phyloP scores from a whole-genome alignment of 64 coral and sea anemone species.

The Acropora tenuis region DNA sequence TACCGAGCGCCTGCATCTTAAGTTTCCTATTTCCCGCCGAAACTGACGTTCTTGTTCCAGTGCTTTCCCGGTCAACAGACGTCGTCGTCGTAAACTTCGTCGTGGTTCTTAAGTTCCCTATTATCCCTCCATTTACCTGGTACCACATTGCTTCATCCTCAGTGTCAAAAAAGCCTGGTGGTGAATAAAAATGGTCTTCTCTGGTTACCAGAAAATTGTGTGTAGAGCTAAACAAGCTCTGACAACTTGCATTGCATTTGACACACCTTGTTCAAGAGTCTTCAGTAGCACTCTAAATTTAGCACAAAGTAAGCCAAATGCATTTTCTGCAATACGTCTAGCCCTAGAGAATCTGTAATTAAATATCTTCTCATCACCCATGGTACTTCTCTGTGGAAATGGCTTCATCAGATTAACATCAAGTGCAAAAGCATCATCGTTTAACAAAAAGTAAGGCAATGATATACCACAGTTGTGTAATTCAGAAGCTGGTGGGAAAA shows the following conservation, averaged over 20 bases:
- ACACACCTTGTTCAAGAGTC: conserved; percentile 57
- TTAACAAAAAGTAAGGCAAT: conserved; percentile 2
- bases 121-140: too few relatives aligned
- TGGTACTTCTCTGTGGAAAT: background rate
- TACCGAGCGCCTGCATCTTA: too few relatives aligned
- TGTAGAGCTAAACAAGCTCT: conserved; percentile 58
- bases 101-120: too few relatives aligned
- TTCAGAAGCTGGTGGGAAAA: background rate
- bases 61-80: too few relatives aligned
- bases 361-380: too few relatives aligned
- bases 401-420: conserved; percentile 2
- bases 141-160: too few relatives aligned
- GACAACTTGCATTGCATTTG: conserved; percentile 64
- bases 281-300: conserved; percentile 68
- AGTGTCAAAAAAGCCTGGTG: too few relatives aligned
- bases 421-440: conserved; percentile 9
- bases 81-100: too few relatives aligned
- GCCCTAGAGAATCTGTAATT: too few relatives aligned
- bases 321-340: conserved; percentile 21
- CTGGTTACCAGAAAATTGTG: background rate
- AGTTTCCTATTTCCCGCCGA: too few relatives aligned
- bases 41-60: too few relatives aligned
- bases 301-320: conserved; percentile 69
- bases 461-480: background rate
- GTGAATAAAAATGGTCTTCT: too few relatives aligned